These are phyloP conservation scores for Porphyrio hochstetteri DNA, from an alignment of 2,113 vertebrate genomes.

Conservation along the genomic window DNA sequence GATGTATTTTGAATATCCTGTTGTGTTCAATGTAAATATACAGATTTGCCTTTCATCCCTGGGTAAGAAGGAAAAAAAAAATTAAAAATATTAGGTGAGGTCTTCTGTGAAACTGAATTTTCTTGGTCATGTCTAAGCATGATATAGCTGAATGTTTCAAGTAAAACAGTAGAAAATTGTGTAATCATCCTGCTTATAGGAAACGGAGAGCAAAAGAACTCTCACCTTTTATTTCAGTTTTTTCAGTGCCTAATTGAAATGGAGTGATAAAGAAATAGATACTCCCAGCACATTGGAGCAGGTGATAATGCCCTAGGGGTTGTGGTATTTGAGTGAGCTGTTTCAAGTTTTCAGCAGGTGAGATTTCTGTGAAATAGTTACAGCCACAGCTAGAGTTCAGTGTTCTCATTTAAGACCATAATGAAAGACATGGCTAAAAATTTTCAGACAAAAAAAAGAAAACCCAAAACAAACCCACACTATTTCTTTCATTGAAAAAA, in stretches of 20 bases:
- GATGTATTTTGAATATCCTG: background rate
- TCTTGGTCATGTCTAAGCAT: background rate
- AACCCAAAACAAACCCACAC: too few relatives aligned
- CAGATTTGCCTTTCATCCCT: background rate
- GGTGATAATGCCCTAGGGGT: background rate
- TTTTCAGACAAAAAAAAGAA: background rate
- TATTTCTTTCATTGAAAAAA: background rate
- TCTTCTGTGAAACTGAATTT: background rate
- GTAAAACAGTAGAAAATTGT: background rate
- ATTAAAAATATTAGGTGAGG: background rate
- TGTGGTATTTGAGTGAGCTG: background rate
- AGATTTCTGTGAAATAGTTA: background rate
- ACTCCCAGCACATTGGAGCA: background rate
- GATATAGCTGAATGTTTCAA: background rate
- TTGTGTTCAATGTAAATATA: background rate
- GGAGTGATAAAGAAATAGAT: background rate
- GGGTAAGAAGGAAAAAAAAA: background rate
- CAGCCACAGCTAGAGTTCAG: fast-evolving
- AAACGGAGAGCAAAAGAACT: background rate
- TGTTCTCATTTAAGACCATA: background rate
- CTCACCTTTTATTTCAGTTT: background rate
- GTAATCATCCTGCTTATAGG: background rate
- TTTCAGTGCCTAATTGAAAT: background rate
- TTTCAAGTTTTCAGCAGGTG: background rate
- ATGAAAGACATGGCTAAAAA: background rate